These are phyloP conservation scores for Lacerta agilis DNA, from an alignment of 2,797 vertebrate species.

Conservation along the genomic window DNA sequence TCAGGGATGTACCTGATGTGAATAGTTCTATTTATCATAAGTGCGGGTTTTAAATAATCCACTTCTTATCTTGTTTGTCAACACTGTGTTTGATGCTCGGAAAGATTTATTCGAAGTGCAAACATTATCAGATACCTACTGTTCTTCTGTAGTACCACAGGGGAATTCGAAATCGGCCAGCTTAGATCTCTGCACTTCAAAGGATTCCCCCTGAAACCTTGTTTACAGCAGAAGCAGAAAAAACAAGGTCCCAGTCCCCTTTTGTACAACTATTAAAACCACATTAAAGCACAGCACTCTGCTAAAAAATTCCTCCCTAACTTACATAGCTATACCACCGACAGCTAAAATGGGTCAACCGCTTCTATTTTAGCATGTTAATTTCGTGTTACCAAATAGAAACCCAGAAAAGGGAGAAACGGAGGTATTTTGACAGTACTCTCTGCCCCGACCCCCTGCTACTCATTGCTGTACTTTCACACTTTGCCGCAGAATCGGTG, in stretches of 20 bases:
- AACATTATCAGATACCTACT: conserved; percentile 74
- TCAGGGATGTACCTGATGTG: conserved; percentile 42
- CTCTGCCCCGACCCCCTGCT: conserved; percentile 46
- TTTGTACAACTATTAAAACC: conserved; percentile 69
- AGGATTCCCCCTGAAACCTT: conserved; percentile 77
- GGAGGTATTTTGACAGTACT: conserved; percentile 55
- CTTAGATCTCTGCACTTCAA: conserved; percentile 80
- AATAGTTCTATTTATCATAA: conserved; percentile 59
- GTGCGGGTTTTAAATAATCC: conserved; percentile 66
- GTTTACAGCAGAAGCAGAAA: conserved; percentile 72
- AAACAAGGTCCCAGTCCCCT: conserved; percentile 71
- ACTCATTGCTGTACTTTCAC: conserved; percentile 20
- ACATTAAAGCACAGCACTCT: conserved; percentile 69
- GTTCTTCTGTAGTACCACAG: conserved; percentile 73
- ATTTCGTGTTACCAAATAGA: conserved; percentile 49
- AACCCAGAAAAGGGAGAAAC: conserved; percentile 47
- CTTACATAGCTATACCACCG: conserved; percentile 33
- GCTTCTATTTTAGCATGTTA: conserved; percentile 66
- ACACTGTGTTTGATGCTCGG: conserved; percentile 69
- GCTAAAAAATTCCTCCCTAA: conserved; percentile 61
- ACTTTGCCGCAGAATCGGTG: background rate
- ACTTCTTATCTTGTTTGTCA: conserved; percentile 73
- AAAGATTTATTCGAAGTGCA: conserved; percentile 74
- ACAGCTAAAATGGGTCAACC: conserved; percentile 55
- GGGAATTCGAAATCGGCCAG: conserved; percentile 65